Percentiles rank a stretch among this genome's conserved stretches.
phyloP scores from a whole-genome alignment of 2,113 vertebrate species.

The Heterochromis multidens region DNA sequence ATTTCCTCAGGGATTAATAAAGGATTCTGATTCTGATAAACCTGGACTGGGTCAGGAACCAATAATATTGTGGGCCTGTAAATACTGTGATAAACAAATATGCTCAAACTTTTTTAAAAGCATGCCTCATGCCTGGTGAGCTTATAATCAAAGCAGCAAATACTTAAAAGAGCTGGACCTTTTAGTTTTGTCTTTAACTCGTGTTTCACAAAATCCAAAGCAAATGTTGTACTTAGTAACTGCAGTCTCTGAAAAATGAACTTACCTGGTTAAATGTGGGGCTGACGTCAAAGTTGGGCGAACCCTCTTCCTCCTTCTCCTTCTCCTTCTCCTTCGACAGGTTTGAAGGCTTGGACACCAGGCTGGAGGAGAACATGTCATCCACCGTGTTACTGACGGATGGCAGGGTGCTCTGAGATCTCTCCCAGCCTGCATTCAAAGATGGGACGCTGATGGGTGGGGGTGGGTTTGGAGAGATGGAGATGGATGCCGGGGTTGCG shows the following conservation, averaged over 20 bases:
- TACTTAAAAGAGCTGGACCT: not conserved
- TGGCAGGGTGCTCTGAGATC: conserved; percentile 75
- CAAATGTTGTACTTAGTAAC: not conserved
- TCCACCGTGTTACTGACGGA: conserved; percentile 68
- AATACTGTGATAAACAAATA: not conserved
- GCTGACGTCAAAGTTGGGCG: conserved; percentile 56
- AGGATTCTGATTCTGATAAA: no score
- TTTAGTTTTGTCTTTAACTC: not conserved
- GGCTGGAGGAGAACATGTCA: conserved; percentile 75
- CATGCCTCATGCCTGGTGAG: not conserved
- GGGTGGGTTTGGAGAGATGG: conserved; percentile 66
- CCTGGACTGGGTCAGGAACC: not conserved
- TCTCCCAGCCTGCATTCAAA: conserved; percentile 74
- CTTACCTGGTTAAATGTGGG: conserved; percentile 83
- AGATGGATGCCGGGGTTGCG: conserved; percentile 56
- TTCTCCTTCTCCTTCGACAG: conserved; percentile 31
- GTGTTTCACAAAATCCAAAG: not conserved
- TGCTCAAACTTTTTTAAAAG: not conserved
- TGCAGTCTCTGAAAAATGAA: not conserved
- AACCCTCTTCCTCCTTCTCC: conserved; percentile 51
- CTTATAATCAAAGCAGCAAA: not conserved
- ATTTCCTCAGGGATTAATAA: no score
- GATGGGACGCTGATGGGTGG: conserved; percentile 59
- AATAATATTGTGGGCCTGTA: not conserved
- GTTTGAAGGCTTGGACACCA: conserved; percentile 51